phyloP scores from a whole-genome alignment of 2,888 invertebrate genomes.

The Sinodicranocentrus sp. region DNA sequence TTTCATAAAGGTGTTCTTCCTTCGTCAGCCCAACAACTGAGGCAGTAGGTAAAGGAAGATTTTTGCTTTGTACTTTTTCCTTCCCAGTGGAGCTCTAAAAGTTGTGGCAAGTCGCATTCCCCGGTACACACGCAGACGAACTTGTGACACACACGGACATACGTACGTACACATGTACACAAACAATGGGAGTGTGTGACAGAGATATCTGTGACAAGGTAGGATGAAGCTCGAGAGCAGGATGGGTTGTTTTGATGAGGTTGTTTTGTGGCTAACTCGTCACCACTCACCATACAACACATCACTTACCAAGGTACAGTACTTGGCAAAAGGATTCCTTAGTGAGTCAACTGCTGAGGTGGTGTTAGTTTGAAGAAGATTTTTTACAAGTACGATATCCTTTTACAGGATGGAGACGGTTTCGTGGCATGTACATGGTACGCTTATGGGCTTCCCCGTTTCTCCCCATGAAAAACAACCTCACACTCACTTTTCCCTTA shows the following conservation, averaged over 20 bases:
- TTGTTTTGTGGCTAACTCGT: conserved; percentile 15
- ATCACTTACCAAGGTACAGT: conserved; percentile 11
- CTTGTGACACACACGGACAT: not conserved
- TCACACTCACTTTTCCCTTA: too few species aligned
- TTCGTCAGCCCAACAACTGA: not conserved
- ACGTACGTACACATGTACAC: not conserved
- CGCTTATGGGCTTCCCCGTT: too few species aligned
- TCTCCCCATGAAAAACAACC: too few species aligned
- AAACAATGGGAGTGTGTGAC: not conserved
- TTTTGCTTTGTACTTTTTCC: conserved; percentile 27
- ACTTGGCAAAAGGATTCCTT: conserved; percentile 15
- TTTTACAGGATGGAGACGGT: not conserved
- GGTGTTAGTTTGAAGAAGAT: conserved; percentile 10
- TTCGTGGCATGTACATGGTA: conserved; percentile 37
- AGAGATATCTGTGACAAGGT: too few species aligned
- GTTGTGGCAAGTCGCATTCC: conserved; percentile 62
- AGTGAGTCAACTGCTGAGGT: not conserved
- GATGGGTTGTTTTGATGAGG: not conserved
- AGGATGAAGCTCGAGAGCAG: too few species aligned
- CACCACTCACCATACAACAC: conserved; percentile 43
- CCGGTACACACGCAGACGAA: not conserved
- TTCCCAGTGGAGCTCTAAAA: conserved; percentile 27
- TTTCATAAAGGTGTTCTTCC: conserved; percentile 28
- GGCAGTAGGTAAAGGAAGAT: not conserved
- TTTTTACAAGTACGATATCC: conserved; percentile 27